Conservation (phyloP, 2,113 vertebrate genomes). For the Dicentrarchus labrax region DNA sequence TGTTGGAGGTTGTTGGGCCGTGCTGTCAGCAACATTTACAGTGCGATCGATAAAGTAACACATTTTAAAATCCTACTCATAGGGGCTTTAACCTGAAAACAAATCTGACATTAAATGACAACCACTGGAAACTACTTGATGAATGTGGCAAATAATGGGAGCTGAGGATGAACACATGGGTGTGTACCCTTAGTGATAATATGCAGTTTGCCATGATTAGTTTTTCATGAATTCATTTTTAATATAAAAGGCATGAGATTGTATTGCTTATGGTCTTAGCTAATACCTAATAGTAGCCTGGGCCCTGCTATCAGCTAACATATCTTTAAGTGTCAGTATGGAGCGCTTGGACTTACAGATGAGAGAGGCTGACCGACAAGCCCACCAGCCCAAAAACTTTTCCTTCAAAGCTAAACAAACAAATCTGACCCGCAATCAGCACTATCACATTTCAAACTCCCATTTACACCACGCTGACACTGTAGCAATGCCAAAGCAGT, state of each 20-base stretch:
- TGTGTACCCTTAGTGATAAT: neutral
- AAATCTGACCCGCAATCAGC: constrained; percentile 64
- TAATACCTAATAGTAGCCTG: neutral
- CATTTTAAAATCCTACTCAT: neutral
- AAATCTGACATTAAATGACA: neutral
- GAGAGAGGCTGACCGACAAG: neutral
- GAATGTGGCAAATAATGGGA: neutral
- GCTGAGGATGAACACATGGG: neutral
- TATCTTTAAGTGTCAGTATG: constrained; percentile 8
- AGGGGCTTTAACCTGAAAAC: neutral
- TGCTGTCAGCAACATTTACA: neutral
- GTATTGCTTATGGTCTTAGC: no score
- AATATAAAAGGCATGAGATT: no score
- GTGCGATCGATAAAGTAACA: neutral
- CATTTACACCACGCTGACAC: constrained; percentile 67
- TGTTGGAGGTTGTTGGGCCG: neutral
- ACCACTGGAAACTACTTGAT: neutral
- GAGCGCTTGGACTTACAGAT: constrained; percentile 26
- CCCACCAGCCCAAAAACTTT: neutral
- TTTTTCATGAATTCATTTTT: neutral
- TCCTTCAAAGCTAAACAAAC: constrained; percentile 61
- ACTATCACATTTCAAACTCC: constrained; percentile 61
- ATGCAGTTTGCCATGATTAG: neutral
- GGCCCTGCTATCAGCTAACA: neutral
- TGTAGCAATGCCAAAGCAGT: constrained; percentile 43